Conservation (phyloP, 2,888 invertebrate genomes). For the Deilephila elpenor region DNA sequence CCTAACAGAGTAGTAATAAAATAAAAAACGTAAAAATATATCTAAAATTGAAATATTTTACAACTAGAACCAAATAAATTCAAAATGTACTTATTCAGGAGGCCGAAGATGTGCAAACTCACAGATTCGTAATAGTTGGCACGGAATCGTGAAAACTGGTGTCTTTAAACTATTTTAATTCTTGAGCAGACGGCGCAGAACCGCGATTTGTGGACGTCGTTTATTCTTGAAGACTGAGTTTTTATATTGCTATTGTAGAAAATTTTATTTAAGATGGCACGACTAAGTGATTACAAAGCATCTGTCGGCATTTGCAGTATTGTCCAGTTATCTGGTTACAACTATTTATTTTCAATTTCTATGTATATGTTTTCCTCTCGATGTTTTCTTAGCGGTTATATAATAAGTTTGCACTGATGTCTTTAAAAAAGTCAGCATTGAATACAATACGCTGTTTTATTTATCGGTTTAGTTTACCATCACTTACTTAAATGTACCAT, state of each 20-base stretch:
- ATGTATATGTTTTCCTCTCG: too few species aligned
- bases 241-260: not conserved
- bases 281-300: too few species aligned
- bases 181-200: not conserved
- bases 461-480: too few species aligned
- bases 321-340: too few species aligned
- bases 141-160: not conserved
- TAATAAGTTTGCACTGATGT: too few species aligned
- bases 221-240: not conserved
- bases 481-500: too few species aligned
- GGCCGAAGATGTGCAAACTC: conserved; percentile 4
- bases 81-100: not conserved
- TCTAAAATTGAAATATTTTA: not conserved
- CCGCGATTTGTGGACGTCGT: not conserved
- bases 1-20: not conserved
- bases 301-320: too few species aligned
- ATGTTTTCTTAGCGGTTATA: too few species aligned
- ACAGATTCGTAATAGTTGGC: not conserved
- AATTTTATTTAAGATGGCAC: too few species aligned
- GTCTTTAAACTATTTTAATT: conserved; percentile 18
- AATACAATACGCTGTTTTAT: too few species aligned
- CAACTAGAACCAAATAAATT: not conserved
- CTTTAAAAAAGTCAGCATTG: too few species aligned
- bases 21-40: not conserved
- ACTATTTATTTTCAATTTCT: too few species aligned